A percentile compares a stretch with the other conserved stretches of the same genome.
phyloP scores from a whole-genome alignment of 2,797 vertebrate species.

The Pyrocephalus nanus region DNA sequence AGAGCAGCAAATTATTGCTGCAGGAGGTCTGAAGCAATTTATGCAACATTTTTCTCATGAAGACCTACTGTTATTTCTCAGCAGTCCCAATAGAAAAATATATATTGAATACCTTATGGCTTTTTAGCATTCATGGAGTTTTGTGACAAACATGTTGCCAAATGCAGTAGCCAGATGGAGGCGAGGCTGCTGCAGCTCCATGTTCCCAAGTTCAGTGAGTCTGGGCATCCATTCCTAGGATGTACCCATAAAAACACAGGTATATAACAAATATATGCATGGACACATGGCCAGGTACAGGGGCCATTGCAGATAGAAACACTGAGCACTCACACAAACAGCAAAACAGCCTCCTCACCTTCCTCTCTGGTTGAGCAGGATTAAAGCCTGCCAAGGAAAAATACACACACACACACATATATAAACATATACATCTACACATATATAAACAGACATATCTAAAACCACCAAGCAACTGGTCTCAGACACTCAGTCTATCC shows the following conservation, averaged over 20 bases:
- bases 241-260: background rate
- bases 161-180: background rate
- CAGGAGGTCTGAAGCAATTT: constrained; percentile 24
- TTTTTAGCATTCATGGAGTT: constrained; percentile 9
- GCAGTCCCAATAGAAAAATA: constrained; percentile 17
- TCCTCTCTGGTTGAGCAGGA: background rate
- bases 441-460: background rate
- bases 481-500: background rate
- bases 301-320: background rate
- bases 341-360: background rate
- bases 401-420: background rate
- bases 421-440: background rate
- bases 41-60: background rate
- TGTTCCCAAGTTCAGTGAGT: background rate
- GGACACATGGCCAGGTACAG: background rate
- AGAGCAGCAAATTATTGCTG: constrained; percentile 24
- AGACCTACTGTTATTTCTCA: constrained; percentile 20
- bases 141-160: background rate
- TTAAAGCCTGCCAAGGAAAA: background rate
- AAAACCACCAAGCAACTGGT: background rate
- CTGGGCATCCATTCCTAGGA: background rate
- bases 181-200: background rate
- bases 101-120: background rate
- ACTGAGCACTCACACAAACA: background rate
- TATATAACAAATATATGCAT: background rate